phyloP scores from a whole-genome alignment of 2,797 vertebrate genomes.

The Ptychobarbus kaznakovi region DNA sequence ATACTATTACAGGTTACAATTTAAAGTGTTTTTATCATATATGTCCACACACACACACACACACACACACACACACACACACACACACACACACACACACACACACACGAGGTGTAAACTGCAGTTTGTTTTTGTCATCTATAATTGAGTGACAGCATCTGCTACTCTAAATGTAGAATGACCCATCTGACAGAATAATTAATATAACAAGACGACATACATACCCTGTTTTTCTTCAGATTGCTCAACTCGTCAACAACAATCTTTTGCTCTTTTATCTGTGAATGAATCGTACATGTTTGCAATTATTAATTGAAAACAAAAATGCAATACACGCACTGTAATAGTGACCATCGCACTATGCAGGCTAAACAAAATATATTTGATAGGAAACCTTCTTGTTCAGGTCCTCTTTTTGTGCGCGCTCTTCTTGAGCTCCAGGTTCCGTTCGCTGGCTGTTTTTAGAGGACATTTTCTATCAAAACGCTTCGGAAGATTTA shows the following conservation, averaged over 20 bases:
- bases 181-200: not conserved
- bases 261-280: constrained; percentile 94
- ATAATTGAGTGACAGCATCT: not conserved
- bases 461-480: constrained; percentile 69
- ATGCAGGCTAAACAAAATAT: not conserved
- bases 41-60: not conserved
- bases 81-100: too few relatives aligned
- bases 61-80: too few relatives aligned
- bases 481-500: not conserved
- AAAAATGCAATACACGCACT: not conserved
- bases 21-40: not conserved
- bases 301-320: too few relatives aligned
- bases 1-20: not conserved
- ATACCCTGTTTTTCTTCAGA: constrained; percentile 92
- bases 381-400: constrained; percentile 69
- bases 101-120: not conserved
- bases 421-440: constrained; percentile 55
- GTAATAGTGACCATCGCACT: not conserved
- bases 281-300: constrained; percentile 38
- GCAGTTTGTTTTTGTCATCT: not conserved
- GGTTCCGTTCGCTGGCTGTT: constrained; percentile 37
- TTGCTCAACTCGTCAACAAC: constrained; percentile 92
- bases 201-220: constrained; percentile 31
- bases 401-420: constrained; percentile 74
- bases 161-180: not conserved